Conservation (phyloP, 2,797 vertebrate species). For the Gymnopithys bicolor region DNA sequence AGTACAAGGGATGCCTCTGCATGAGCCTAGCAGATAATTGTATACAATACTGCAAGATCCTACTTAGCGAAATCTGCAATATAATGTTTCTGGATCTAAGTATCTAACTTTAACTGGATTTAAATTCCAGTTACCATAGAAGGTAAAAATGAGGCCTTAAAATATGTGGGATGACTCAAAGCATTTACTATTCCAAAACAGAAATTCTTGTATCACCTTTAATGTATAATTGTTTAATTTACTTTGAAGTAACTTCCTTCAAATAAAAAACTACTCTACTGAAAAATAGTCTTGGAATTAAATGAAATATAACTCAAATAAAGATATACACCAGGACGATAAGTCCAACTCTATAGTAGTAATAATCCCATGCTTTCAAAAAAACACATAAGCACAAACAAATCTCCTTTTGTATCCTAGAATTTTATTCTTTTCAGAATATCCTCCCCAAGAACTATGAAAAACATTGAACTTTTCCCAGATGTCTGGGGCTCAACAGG, state of each 20-base stretch:
- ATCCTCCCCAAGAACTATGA: background rate
- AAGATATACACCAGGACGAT: background rate
- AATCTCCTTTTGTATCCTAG: background rate
- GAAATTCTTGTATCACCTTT: background rate
- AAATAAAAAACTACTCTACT: background rate
- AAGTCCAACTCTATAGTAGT: background rate
- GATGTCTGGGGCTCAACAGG: background rate
- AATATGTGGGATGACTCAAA: background rate
- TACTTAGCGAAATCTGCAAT: background rate
- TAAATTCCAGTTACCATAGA: background rate
- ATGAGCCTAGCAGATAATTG: background rate
- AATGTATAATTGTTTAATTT: background rate
- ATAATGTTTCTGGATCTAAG: background rate
- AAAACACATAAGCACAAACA: background rate
- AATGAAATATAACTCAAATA: background rate
- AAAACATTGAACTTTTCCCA: background rate
- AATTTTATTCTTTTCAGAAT: background rate
- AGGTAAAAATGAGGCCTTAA: background rate
- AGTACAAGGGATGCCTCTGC: background rate
- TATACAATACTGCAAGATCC: background rate
- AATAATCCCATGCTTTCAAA: background rate
- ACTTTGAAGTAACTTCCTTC: background rate
- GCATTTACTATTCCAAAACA: background rate
- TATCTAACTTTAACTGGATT: background rate
- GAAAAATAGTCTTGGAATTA: background rate